Percentiles rank a stretch among this genome's conserved stretches.
Evolutionary conservation across 2,888 invertebrate genomes (phyloP).

Genomic region (Trypoxylon attenuatum): DNA sequence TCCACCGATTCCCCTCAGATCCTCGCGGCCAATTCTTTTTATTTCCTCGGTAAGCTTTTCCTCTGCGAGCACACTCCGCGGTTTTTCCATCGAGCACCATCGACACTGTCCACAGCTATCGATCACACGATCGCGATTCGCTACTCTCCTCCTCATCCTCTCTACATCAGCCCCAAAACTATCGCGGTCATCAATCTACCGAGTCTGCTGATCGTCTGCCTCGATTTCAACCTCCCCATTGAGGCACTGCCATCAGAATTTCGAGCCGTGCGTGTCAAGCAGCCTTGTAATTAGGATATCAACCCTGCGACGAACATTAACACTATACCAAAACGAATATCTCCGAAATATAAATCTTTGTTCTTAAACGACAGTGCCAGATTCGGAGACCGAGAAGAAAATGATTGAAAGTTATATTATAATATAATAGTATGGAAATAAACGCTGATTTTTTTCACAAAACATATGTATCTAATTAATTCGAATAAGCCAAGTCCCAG

Average conservation of each 20-base stretch:
- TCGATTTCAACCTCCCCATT: not conserved
- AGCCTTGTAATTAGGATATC: not conserved
- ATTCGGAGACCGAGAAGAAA: too few species aligned
- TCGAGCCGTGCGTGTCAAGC: not conserved
- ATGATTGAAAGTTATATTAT: too few species aligned
- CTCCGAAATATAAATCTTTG: too few species aligned
- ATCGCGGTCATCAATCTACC: slow-evolving; percentile 32
- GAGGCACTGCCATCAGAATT: not conserved
- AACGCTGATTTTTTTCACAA: too few species aligned
- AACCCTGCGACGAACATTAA: not conserved
- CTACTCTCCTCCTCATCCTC: not conserved
- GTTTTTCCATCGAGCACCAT: slow-evolving; percentile 13
- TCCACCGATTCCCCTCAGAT: slow-evolving; percentile 8
- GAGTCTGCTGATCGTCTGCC: not conserved
- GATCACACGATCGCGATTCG: slow-evolving; percentile 26
- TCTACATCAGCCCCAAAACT: too few species aligned
- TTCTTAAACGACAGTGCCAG: too few species aligned
- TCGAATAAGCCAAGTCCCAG: too few species aligned
- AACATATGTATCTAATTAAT: too few species aligned
- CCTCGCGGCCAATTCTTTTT: slow-evolving; percentile 13
- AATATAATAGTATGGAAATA: too few species aligned
- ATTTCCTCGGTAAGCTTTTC: too few species aligned
- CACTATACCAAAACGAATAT: too few species aligned
- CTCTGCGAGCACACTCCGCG: too few species aligned
- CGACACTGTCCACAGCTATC: slow-evolving; percentile 23